phyloP scores from a whole-genome alignment of 2,113 vertebrate genomes.

The Nymphicus hollandicus region DNA sequence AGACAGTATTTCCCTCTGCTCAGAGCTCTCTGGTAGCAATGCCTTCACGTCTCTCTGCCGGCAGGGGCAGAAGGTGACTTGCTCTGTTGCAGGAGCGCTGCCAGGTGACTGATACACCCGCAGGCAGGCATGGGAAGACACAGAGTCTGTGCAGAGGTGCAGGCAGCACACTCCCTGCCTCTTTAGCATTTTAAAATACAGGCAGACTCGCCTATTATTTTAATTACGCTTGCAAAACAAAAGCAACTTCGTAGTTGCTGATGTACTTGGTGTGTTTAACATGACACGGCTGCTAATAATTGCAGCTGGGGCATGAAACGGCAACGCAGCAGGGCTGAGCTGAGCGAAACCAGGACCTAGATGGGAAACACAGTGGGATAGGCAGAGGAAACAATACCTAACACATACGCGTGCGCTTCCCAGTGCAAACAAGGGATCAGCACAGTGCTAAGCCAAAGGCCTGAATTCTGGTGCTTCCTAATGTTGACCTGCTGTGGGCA shows the following conservation, averaged over 20 bases:
- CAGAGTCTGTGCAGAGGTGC: neutral
- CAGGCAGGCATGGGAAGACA: neutral
- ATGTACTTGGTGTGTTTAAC: neutral
- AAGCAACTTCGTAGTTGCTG: neutral
- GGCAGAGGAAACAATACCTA: neutral
- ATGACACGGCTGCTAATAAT: neutral
- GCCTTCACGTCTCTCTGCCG: rapidly evolving
- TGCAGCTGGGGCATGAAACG: neutral
- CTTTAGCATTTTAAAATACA: neutral
- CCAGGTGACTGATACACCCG: neutral
- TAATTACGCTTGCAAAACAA: neutral
- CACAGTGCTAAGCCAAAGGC: neutral
- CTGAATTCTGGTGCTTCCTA: neutral
- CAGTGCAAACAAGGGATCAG: neutral
- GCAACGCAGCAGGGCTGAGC: neutral
- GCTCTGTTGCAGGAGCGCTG: neutral
- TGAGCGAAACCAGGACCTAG: neutral
- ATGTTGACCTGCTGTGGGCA: rapidly evolving
- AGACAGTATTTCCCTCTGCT: neutral
- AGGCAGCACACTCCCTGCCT: neutral
- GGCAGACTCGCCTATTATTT: neutral
- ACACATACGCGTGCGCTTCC: rapidly evolving
- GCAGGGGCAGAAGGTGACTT: neutral
- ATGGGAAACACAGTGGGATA: rapidly evolving
- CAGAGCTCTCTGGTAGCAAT: neutral